Evolutionary conservation across 2,888 invertebrate genomes (phyloP).

Genomic region (Trichopria drosophilae): DNA sequence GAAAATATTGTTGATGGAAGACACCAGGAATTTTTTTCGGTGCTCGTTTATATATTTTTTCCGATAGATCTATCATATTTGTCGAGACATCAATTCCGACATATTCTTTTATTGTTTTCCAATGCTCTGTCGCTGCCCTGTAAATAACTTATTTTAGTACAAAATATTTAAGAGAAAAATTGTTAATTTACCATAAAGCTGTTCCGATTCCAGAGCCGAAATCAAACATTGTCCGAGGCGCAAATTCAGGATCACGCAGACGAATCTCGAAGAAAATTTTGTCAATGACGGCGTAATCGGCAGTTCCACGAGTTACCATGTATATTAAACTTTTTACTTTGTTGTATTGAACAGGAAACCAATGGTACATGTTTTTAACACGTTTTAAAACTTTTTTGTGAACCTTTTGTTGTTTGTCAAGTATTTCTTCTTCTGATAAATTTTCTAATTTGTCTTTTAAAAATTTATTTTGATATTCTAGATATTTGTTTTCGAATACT

Average conservation of each 20-base stretch:
- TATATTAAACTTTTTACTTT: slow-evolving; percentile 70
- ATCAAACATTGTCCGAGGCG: slow-evolving; percentile 80
- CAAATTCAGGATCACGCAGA: slow-evolving; percentile 67
- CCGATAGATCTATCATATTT: slow-evolving; percentile 81
- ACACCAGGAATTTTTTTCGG: slow-evolving; percentile 65
- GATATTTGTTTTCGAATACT: slow-evolving; percentile 59
- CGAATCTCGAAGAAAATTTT: slow-evolving; percentile 77
- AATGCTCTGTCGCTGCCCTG: slow-evolving; percentile 74
- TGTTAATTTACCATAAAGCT: slow-evolving; percentile 76
- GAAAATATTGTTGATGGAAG: slow-evolving; percentile 81
- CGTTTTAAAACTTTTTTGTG: slow-evolving; percentile 63
- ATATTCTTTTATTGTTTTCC: slow-evolving; percentile 79
- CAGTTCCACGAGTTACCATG: slow-evolving; percentile 69
- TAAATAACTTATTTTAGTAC: slow-evolving; percentile 16
- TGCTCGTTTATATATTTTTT: slow-evolving; percentile 69
- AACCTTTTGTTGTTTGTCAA: slow-evolving; percentile 59
- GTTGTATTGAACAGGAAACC: slow-evolving; percentile 75
- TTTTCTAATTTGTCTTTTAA: slow-evolving; percentile 48
- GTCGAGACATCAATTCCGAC: slow-evolving; percentile 81
- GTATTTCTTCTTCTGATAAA: slow-evolving; percentile 52
- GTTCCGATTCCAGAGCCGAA: slow-evolving; percentile 91
- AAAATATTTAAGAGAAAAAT: slow-evolving; percentile 13
- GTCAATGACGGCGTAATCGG: slow-evolving; percentile 74
- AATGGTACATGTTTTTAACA: slow-evolving; percentile 70
- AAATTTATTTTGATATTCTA: slow-evolving; percentile 34